Conservation (phyloP, 2,113 vertebrate genomes). For the Podarcis raffonei region DNA sequence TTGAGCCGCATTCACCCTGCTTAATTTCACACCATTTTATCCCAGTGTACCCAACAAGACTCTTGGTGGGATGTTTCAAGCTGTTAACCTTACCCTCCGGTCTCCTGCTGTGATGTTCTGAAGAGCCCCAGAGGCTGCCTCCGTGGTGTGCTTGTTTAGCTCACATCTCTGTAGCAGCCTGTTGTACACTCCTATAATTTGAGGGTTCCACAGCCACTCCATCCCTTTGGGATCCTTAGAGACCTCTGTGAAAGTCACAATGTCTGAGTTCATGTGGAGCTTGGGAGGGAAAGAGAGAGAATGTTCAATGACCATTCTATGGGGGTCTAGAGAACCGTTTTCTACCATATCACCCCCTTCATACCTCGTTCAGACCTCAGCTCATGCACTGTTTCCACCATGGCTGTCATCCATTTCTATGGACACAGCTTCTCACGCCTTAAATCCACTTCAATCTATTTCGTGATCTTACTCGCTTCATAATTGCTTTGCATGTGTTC, state of each 20-base stretch:
- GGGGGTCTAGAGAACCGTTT: neutral
- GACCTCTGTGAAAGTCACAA: slow-evolving; percentile 86
- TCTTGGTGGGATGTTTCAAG: accelerated
- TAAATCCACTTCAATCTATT: neutral
- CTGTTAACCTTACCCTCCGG: slow-evolving; percentile 75
- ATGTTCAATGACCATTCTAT: accelerated
- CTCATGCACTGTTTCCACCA: neutral
- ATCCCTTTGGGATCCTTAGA: slow-evolving; percentile 88
- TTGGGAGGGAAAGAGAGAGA: neutral
- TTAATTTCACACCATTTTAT: neutral
- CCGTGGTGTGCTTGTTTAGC: slow-evolving; percentile 81
- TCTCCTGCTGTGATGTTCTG: slow-evolving; percentile 95
- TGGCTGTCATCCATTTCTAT: neutral
- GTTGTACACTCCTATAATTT: slow-evolving; percentile 88
- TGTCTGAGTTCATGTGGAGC: slow-evolving; percentile 80
- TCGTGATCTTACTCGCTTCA: neutral
- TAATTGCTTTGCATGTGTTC: neutral
- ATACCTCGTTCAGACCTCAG: neutral
- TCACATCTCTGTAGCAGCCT: slow-evolving; percentile 85
- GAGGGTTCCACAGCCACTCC: slow-evolving; percentile 96
- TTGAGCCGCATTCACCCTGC: neutral
- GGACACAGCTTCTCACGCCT: neutral
- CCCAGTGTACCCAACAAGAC: neutral
- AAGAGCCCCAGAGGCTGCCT: slow-evolving; percentile 88
- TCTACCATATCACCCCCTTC: neutral